Percentiles rank a stretch among this genome's conserved stretches.
phyloP scores from a whole-genome alignment of 2,888 invertebrate genomes.

The Sphaerophoria rueppellii region DNA sequence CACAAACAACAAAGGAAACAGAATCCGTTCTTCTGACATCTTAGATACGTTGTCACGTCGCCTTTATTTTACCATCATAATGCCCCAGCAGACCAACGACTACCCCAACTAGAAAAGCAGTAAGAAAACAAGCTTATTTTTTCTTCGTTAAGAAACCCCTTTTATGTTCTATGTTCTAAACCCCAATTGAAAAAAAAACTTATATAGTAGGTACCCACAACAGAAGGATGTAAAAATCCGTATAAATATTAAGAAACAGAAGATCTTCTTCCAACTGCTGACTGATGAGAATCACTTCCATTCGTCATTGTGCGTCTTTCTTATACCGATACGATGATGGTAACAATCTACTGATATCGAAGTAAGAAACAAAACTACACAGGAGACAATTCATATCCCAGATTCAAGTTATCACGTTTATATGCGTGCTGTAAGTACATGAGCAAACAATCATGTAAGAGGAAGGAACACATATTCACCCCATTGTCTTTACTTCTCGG shows the following conservation, averaged over 20 bases:
- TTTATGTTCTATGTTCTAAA: background rate
- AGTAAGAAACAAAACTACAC: conserved; percentile 66
- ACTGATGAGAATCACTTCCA: conserved; percentile 55
- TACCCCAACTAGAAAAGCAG: no score
- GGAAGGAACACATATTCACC: conserved; percentile 9
- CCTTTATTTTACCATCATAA: conserved; percentile 20
- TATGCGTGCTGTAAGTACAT: conserved; percentile 66
- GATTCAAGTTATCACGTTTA: conserved; percentile 45
- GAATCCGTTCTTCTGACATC: no score
- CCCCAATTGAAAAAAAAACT: conserved; percentile 15
- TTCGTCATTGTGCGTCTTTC: conserved; percentile 12
- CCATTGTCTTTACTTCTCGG: conserved; percentile 41
- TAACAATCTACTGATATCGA: conserved; percentile 52
- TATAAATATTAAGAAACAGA: no score
- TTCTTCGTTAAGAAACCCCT: background rate
- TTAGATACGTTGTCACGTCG: conserved; percentile 27
- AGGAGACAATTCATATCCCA: conserved; percentile 35
- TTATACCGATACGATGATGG: conserved; percentile 16
- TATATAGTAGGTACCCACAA: no score
- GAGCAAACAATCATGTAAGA: conserved; percentile 61
- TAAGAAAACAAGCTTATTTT: no score
- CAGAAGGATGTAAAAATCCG: no score
- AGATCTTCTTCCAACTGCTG: conserved; percentile 51
- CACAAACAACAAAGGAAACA: no score
- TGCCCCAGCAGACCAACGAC: conserved; percentile 2